A percentile compares a stretch with the other conserved stretches of the same genome.
These are phyloP conservation scores for Harpagoxenus sublaevis DNA, from an alignment of 2,888 invertebrate species.

Conservation along the genomic window DNA sequence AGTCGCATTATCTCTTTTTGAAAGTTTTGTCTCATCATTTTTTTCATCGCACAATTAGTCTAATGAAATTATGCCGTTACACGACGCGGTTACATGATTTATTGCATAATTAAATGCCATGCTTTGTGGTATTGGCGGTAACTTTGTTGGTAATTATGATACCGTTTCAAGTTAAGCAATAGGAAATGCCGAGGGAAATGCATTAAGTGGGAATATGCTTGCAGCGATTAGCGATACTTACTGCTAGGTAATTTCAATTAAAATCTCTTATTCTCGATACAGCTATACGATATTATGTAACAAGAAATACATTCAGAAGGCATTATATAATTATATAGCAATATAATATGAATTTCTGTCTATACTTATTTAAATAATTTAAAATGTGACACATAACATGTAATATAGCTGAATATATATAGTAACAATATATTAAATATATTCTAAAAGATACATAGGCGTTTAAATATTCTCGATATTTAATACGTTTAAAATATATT, in stretches of 20 bases:
- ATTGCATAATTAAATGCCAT: slow-evolving; percentile 18
- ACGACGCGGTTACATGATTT: slow-evolving; percentile 46
- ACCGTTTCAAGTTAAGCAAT: slow-evolving; percentile 20
- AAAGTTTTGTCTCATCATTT: not conserved
- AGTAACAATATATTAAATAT: not conserved
- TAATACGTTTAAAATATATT: not conserved
- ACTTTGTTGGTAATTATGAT: slow-evolving; percentile 27
- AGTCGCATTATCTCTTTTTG: not conserved
- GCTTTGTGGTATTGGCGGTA: slow-evolving; percentile 25
- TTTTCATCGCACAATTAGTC: not conserved
- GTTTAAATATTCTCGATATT: not conserved
- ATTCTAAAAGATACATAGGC: not conserved
- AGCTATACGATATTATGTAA: not conserved
- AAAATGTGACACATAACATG: not conserved
- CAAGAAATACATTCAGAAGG: not conserved
- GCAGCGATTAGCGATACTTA: not conserved
- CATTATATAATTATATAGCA: not conserved
- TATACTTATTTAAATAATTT: not conserved
- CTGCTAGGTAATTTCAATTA: not conserved
- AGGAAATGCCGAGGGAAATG: too few relatives aligned
- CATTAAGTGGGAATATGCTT: not conserved
- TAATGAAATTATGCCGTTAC: slow-evolving; percentile 61
- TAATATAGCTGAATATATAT: not conserved
- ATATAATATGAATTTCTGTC: not conserved
- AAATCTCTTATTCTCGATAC: not conserved